Evolutionary conservation across 1,140 invertebrate genomes (phyloP), one percentile per base, ranked within the genome.

Genomic region (Globodera ellingtonae): DNA sequence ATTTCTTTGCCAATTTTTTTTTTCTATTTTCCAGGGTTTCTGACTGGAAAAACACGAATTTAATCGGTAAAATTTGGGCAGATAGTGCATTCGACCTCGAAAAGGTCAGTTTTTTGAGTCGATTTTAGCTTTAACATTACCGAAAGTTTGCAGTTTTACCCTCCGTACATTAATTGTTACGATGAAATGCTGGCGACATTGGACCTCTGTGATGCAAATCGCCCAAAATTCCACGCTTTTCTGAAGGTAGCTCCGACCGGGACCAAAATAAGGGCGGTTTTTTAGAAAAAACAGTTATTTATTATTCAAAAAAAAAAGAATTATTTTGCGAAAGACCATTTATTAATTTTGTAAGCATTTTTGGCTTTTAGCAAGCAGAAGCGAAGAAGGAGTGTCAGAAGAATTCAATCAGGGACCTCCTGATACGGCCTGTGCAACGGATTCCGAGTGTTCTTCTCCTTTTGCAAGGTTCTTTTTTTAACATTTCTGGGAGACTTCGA

Each of bases 401-500:
- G 46, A 84, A 81, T 52, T 78, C 56, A 8, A 46, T 84, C 13
- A 81, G 73, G 69, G 82, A 84, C 66, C 48, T 84, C 35, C 78
- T 84, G 15, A 84, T 84, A 62, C 72, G 82, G 10, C 82, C 82
- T 1, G 82, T 84, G 47, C 82, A 84, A 35, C 47, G 82, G 4
- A 82, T 84, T 56, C 82, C 82, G 18, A 84, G 82, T 81, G 82
- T 84, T 44, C 71, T 85, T n/a, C 56, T 84, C 35, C 75, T 84
- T 15, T 62, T 84, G 47, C 74, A 84, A 80, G 82, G 82, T 84
- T 47, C 59, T 77, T 44, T 50, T 24, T 24, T 62, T 35, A 35
- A 35, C 35, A 35, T 35, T 35, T 35, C 1, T 35, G 35, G 35
- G 35, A 35, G 35, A 35, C 35, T 35, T 35, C 35, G 35, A 35